phyloP scores from a whole-genome alignment of 2,888 invertebrate species.

The Dasysyrphus albostriatus region DNA sequence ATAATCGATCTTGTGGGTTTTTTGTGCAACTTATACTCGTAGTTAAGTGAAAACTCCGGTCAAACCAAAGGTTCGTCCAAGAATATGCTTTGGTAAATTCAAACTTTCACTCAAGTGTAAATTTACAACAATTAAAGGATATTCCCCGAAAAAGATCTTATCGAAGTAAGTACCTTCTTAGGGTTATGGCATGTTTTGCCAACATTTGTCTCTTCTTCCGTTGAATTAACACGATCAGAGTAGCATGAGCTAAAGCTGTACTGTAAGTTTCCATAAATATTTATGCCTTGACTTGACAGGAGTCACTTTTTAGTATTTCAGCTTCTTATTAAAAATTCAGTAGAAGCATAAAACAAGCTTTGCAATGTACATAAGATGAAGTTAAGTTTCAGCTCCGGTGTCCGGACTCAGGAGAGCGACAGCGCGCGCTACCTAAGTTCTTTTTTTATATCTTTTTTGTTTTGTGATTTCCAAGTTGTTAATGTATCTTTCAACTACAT shows the following conservation, averaged over 20 bases:
- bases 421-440: conserved; percentile 48
- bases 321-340: conserved; percentile 54
- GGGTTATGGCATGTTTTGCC: conserved; percentile 52
- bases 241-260: conserved; percentile 35
- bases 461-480: conserved; percentile 35
- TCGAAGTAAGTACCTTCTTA: conserved; percentile 60
- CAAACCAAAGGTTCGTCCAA: conserved; percentile 9
- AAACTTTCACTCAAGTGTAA: conserved; percentile 57
- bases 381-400: conserved; percentile 27
- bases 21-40: not conserved
- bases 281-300: conserved; percentile 58
- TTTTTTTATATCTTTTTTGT: conserved; percentile 27
- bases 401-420: not conserved
- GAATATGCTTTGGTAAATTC: conserved; percentile 57
- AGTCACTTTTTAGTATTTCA: conserved; percentile 24
- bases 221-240: conserved; percentile 29
- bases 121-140: conserved; percentile 59
- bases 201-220: conserved; percentile 45
- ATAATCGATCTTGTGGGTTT: not conserved
- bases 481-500: conserved; percentile 23
- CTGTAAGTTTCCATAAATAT: conserved; percentile 56
- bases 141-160: conserved; percentile 38
- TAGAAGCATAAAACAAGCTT: conserved; percentile 71
- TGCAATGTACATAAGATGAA: conserved; percentile 64
- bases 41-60: conserved; percentile 8